Evolutionary conservation across 2,113 vertebrate species (phyloP), one percentile per base, ranked within the genome.

Genomic region (Phalacrocorax pelagicus): DNA sequence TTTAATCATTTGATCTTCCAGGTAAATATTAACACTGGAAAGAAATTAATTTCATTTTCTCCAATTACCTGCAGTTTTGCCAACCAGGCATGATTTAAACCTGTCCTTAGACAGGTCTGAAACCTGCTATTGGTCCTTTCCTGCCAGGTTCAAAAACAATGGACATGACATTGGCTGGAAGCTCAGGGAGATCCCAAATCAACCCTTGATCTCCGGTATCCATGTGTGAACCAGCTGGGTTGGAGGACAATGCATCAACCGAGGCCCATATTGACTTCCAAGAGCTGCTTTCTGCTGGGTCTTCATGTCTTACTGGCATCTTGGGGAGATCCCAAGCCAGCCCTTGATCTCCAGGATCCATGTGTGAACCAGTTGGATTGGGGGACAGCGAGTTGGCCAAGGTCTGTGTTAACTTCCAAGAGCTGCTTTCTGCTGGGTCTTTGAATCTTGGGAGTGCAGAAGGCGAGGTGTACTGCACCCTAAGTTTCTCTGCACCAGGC

Each of bases 1-100:
- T 51, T 88, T 83, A 80, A 85, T 94, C 73, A 40, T 86, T 75
- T 86, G 75, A 89, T 91, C 58, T 90, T n/a, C 62, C 58, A 38
- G 80, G 71, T 91, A 95, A 88, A 88, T 77, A 82, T 75, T 82
- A 92, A 80, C 74, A 46, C n/a, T 74, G 75, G 57, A 51, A 91
- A 75, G 26, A 8, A 23, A 22, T 88, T 96, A 17, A 30, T 38
- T 96, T 63, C 42, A 21, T 85, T 72, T 46, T 55, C 62, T 71
- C 73, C 66, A 62, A 81, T 81, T 29, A 49, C 67, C 77, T 66
- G 69, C n/a, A 18, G 49, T 6, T 27, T 61, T 88, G 93, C 84
- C 83, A 80, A 4, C 6, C 61, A 49, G 61, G 61, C 42, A 70
- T 77, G 95, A 55, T 78, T 88, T 36, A 34, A 92, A 81, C 10